These are phyloP conservation scores for Timema podura DNA, from an alignment of 2,888 invertebrate species.

Conservation along the genomic window DNA sequence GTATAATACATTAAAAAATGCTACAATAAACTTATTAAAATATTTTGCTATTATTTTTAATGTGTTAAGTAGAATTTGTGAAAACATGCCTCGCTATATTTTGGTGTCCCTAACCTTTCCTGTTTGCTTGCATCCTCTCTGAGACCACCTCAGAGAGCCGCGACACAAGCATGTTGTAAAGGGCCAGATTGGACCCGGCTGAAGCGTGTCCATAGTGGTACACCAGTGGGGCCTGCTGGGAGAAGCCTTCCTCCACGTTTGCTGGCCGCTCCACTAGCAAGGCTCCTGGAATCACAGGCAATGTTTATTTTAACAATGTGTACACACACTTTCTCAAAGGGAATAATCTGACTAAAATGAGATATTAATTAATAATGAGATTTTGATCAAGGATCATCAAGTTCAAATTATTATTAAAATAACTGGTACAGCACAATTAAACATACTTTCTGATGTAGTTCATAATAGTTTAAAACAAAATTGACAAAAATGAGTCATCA, in stretches of 20 bases:
- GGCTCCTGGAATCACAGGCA: slow-evolving; percentile 54
- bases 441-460: no score
- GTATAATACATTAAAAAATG: no score
- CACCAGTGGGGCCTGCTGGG: slow-evolving; percentile 86
- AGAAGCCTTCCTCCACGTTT: slow-evolving; percentile 91
- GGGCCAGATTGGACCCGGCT: slow-evolving; percentile 69
- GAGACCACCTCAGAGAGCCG: slow-evolving; percentile 82
- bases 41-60: no score
- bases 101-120: slow-evolving; percentile 60
- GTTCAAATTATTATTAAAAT: no score
- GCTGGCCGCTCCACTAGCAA: slow-evolving; percentile 89
- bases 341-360: neutral
- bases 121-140: slow-evolving; percentile 79
- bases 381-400: no score
- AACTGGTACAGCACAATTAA: no score
- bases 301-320: neutral
- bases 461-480: no score
- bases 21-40: no score
- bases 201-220: slow-evolving; percentile 89
- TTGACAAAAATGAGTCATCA: no score
- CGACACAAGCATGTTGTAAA: slow-evolving; percentile 79
- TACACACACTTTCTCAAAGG: neutral
- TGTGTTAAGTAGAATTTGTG: no score
- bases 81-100: no score
- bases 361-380: no score